These are phyloP conservation scores for Sesamia inferens DNA, from an alignment of 2,888 invertebrate genomes.

Conservation along the genomic window DNA sequence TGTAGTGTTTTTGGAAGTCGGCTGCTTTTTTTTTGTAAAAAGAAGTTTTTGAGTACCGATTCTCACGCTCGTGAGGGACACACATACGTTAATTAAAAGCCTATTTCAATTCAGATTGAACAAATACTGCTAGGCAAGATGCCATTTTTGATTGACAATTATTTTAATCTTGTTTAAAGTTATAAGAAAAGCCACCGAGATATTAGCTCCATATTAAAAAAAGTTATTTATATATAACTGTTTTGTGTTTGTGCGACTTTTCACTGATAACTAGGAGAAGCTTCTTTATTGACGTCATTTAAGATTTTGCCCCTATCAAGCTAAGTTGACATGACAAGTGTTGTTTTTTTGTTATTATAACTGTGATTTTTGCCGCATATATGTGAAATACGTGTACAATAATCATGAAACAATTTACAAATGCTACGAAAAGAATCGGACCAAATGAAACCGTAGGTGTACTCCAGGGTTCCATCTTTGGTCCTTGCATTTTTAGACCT, in stretches of 20 bases:
- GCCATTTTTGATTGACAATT: too few relatives aligned
- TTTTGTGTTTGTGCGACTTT: constrained; percentile 1
- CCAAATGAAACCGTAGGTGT: background rate
- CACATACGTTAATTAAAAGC: background rate
- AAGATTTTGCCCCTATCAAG: background rate
- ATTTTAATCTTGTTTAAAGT: background rate
- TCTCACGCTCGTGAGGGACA: too few relatives aligned
- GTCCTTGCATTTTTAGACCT: background rate
- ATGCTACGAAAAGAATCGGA: background rate
- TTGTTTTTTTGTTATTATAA: background rate
- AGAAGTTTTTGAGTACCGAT: too few relatives aligned
- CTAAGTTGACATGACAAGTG: constrained; percentile 7
- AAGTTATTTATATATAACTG: background rate
- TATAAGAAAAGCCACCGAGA: background rate
- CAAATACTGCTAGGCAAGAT: background rate
- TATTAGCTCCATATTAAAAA: background rate
- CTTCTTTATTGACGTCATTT: constrained; percentile 32
- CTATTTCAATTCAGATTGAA: background rate
- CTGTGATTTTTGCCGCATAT: background rate
- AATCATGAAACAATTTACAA: too few relatives aligned
- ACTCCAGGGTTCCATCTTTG: background rate
- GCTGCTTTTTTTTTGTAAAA: too few relatives aligned
- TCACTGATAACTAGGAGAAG: background rate
- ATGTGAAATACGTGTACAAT: background rate
- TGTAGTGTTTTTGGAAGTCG: too few relatives aligned